Conservation (phyloP, 2,888 invertebrate species). For the Hirtodrosophila trivittata region DNA sequence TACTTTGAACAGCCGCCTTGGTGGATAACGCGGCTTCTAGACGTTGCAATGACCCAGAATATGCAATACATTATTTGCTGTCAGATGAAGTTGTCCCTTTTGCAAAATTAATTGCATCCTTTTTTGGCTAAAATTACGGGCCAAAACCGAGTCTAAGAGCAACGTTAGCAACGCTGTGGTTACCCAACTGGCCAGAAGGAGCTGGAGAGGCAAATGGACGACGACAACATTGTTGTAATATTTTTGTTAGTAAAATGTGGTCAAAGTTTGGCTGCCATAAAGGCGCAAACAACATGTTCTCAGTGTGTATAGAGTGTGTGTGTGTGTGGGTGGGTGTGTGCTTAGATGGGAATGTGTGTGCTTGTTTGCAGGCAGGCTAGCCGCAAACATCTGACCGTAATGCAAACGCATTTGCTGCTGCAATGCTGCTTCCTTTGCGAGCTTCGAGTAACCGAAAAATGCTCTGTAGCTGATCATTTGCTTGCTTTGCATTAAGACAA, state of each 20-base stretch:
- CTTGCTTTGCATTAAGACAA: slow-evolving; percentile 45
- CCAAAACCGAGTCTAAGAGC: slow-evolving; percentile 2
- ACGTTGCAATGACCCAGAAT: slow-evolving; percentile 53
- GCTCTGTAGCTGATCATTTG: slow-evolving; percentile 48
- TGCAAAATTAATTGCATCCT: slow-evolving; percentile 79
- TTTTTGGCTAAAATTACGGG: slow-evolving; percentile 47
- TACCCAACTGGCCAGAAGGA: slow-evolving; percentile 16
- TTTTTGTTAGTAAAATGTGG: slow-evolving; percentile 77
- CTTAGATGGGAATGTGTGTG: slow-evolving; percentile 6
- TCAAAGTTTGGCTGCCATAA: slow-evolving; percentile 74
- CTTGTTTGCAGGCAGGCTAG: slow-evolving; percentile 37
- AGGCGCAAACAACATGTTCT: slow-evolving; percentile 67
- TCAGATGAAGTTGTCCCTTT: slow-evolving; percentile 80
- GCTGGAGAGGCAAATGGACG: slow-evolving; percentile 26
- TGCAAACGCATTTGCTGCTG: slow-evolving; percentile 73
- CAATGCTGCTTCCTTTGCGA: slow-evolving; percentile 35
- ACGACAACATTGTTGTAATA: slow-evolving; percentile 69
- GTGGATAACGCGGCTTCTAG: slow-evolving; percentile 20
- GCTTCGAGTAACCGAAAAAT: slow-evolving; percentile 44
- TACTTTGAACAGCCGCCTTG: slow-evolving; percentile 53
- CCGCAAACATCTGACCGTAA: slow-evolving; percentile 76
- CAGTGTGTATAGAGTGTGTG: slow-evolving; percentile 1
- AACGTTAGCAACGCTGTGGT: slow-evolving; percentile 39
- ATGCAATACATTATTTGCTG: slow-evolving; percentile 78
- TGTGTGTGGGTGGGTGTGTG: slow-evolving; percentile 5